Evolutionary conservation across 1,140 invertebrate genomes (phyloP), one percentile per base, ranked within the genome.

Genomic region (Drosophila rhopaloa): DNA sequence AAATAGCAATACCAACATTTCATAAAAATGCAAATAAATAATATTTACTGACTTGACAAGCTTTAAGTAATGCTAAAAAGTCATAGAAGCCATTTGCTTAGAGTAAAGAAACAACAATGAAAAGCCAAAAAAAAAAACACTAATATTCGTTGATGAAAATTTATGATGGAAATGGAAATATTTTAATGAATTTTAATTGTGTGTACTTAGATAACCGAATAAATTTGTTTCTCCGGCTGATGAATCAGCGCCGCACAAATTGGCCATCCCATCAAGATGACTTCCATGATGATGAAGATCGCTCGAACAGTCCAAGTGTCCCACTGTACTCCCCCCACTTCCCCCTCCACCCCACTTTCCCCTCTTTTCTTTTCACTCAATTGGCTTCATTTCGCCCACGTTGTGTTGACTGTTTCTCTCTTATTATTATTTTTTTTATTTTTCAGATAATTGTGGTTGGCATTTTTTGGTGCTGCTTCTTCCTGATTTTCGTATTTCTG

Each of bases 101-200:
- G 24, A 16, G 43, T 2, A 24, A 37, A 35, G 1, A 38, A 19
- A 37, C 14, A 40, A 35, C 27, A 54, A 7, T 13, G 16, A 46
- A 38, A 65, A 24, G 24, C 0, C 41, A 35, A n/a, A 24, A 27
- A n/a, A 24, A 27, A 29, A 19, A 16, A 2, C 50, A 40, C 35
- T 32, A 53, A 27, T 10, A 24, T 55, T 55, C 9, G 10, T 35
- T 57, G 46, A 81, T 72, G 53, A 38, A 70, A 78, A 68, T 65
- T 56, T 46, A 76, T 74, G 67, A 56, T 47, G 53, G 48, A 81
- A 81, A 53, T 37, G 8, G 11, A 13, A n/a, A 32, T 16, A 16
- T 35, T 82, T 82, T 76, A 76, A 85, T 85, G 79, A 76, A 82
- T 85, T 88, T 82, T 82, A 88, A 85, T 85, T 85, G 82, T 70